Evolutionary conservation across 2,113 vertebrate species (phyloP).

Genomic region (Rhizomys pruinosus): DNA sequence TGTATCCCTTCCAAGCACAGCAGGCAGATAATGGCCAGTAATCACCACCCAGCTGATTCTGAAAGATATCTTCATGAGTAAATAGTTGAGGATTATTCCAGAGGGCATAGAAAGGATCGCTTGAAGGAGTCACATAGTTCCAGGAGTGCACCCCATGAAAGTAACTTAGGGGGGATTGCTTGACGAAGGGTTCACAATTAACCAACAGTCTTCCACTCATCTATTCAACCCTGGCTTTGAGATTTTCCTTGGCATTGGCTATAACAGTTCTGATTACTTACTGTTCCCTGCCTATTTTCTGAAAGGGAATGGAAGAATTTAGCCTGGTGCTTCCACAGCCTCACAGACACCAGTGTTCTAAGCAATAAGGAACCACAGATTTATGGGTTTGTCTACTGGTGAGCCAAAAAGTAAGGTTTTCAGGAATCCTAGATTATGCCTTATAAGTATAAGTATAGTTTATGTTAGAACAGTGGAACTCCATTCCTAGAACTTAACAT

Average conservation of each 20-base stretch:
- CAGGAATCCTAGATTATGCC: slow-evolving; percentile 7
- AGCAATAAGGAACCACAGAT: slow-evolving; percentile 4
- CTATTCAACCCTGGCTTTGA: neutral
- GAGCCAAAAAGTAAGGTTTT: slow-evolving; percentile 38
- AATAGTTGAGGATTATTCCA: neutral
- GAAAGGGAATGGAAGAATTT: neutral
- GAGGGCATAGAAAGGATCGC: neutral
- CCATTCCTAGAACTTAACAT: slow-evolving; percentile 35
- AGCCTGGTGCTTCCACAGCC: neutral
- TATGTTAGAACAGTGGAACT: neutral
- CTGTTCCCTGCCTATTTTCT: slow-evolving; percentile 6
- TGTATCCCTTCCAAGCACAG: slow-evolving; percentile 36
- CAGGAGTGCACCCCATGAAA: slow-evolving; percentile 1
- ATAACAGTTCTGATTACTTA: neutral
- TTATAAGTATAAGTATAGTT: neutral
- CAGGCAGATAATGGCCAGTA: neutral
- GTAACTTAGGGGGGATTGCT: neutral
- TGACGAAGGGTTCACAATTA: neutral
- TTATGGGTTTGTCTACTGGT: neutral
- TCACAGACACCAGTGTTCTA: neutral
- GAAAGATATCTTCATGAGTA: slow-evolving; percentile 19
- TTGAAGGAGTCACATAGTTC: neutral
- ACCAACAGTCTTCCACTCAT: neutral
- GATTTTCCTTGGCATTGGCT: slow-evolving; percentile 11
- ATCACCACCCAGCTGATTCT: slow-evolving; percentile 53